Base-by-base conservation (phyloP, 2,797 vertebrate species). In the Aulostomus chinensis region DNA sequence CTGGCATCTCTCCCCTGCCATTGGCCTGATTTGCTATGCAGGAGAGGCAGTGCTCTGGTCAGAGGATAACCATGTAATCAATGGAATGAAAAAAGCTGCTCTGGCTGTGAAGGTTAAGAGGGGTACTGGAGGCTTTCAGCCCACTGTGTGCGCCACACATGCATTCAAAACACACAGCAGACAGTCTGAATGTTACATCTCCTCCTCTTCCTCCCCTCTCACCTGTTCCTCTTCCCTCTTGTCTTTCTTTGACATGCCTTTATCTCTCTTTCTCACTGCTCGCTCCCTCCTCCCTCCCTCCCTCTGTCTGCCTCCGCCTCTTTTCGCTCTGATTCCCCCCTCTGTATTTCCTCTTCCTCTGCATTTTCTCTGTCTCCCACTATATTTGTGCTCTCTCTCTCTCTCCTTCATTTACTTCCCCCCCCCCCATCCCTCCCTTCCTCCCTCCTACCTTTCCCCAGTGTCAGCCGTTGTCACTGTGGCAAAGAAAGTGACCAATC, bases 1-100 rank as follows among this genome's bases (percentile, higher is more conserved):
- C 75, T 61, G 11, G 56, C 58, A 5, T 48, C 56, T 39, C 73
- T 68, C 73, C 65, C 63, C 71, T 52, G 66, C 69, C 63, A 57
- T 57, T 63, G 80, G 68, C 75, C 80, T 85, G 81, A 83, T 88
- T 87, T 77, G 68, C 67, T 57, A 79, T 87, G 80, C 82, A 80
- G 80, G 50, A 47, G 82, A 75, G 74, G 76, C 78, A 64, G 68
- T 15, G 58, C 74, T 81, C 63, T 76, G 77, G 86, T 86, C 80
- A 83, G 82, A 84, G 84, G 82, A 87, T 83, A 85, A 84, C 81
- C 86, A 81, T 88, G 81, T 87, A 86, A 89, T 89, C 86, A 88
- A 85, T 87, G 81, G 76, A 76, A 85, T 79, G 80, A 80, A 78
- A 77, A 79, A 85, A 52, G 73, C 78, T 61, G 72, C 73, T 62